Evolutionary conservation across 2,113 vertebrate genomes (phyloP), one percentile per base, ranked within the genome.

Genomic region (Gila orcuttii): DNA sequence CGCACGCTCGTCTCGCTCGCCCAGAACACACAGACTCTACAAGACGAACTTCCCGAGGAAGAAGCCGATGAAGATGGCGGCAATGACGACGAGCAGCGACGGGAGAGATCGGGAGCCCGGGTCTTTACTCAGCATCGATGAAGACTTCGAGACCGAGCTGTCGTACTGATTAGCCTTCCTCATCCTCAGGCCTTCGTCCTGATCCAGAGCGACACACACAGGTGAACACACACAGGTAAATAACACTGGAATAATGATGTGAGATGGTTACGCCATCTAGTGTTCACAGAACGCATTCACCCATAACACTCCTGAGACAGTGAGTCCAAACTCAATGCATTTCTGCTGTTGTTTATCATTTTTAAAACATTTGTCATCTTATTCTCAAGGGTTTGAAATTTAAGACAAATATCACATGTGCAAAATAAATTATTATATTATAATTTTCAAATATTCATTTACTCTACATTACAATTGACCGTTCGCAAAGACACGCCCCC

Each of bases 1-100:
- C 94, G 92, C 90, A 94, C 94, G 94, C 93, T 94, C 93, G 13
- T 82, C 81, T 86, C 81, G 84, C n/a, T 57, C 77, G 75, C 79
- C 83, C 86, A 55, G 60, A 62, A 62, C 60, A 42, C 42, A 42
- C 42, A 0, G 42, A 42, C 69, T 28, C 96, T 97, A 97, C 95
- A 97, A 96, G 94, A 97, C 96, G 92, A 97, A 97, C 91, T 97
- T 97, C 92, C 96, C 96, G 94, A 97, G 93, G 96, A 97, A 97
- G 96, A 97, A 96, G 92, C 96, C 96, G 91, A 97, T 97, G 96
- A 97, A 97, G 93, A 97, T 96, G 93, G 96, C 96, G 92, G 96
- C 96, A 92, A 97, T 96, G 86, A 97, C 95, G 88, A 97, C 96
- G 84, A 97, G 95, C 91, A 97, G 96, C 68, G 96, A 97, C 89